Conservation (phyloP, 2,113 vertebrate genomes). For the Bubo blakistoni region DNA sequence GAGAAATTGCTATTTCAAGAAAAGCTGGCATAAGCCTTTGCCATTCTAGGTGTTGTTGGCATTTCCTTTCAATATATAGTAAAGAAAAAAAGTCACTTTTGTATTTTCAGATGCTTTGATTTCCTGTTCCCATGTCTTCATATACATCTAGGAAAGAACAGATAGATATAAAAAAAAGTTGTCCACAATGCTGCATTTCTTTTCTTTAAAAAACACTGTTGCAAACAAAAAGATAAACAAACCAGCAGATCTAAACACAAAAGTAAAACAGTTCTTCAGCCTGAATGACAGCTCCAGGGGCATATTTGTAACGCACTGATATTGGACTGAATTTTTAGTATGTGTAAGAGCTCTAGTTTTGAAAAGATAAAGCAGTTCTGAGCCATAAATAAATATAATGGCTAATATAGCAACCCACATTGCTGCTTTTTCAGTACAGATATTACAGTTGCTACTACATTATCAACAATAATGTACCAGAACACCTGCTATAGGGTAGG, state of each 20-base stretch:
- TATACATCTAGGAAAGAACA: constrained; percentile 18
- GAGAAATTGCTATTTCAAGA: background rate
- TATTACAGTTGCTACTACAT: background rate
- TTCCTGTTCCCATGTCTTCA: constrained; percentile 9
- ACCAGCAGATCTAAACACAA: background rate
- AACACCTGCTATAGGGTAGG: background rate
- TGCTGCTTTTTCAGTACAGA: background rate
- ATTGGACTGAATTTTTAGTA: background rate
- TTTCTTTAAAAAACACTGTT: background rate
- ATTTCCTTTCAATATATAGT: background rate
- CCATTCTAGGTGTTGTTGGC: background rate
- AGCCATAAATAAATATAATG: background rate
- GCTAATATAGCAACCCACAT: background rate
- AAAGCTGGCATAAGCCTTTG: background rate
- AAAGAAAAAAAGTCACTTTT: background rate
- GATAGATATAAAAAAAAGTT: background rate
- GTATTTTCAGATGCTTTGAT: background rate
- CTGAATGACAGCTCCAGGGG: background rate
- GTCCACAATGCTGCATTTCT: background rate
- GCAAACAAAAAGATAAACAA: background rate
- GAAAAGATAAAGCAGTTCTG: background rate
- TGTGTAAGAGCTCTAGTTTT: background rate
- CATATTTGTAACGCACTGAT: background rate
- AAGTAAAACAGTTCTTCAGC: background rate
- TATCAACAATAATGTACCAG: background rate